phyloP scores from a whole-genome alignment of 2,797 vertebrate genomes.

The Toxotes lorentzi region DNA sequence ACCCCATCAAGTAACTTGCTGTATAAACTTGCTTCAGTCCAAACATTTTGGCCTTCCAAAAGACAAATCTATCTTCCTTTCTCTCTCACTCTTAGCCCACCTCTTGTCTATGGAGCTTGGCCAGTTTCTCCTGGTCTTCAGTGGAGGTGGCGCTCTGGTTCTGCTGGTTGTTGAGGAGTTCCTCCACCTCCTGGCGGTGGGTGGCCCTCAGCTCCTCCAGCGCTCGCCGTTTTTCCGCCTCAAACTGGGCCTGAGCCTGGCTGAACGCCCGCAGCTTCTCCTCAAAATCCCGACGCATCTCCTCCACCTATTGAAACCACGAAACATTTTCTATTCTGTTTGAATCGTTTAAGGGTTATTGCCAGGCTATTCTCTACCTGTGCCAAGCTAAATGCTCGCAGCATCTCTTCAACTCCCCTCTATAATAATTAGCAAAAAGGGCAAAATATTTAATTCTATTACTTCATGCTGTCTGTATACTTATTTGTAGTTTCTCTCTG shows the following conservation, averaged over 20 bases:
- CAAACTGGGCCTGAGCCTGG: conserved; percentile 93
- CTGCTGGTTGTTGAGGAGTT: conserved; percentile 92
- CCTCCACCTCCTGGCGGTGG: conserved; percentile 93
- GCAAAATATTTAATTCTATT: background rate
- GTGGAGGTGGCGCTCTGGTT: conserved; percentile 90
- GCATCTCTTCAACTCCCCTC: conserved; percentile 88
- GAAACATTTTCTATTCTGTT: conserved; percentile 61
- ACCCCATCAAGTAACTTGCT: conserved; percentile 44
- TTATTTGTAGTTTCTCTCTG: conserved; percentile 6
- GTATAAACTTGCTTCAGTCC: conserved; percentile 16
- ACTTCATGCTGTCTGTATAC: background rate
- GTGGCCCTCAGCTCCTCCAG: conserved; percentile 90
- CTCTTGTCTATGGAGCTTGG: conserved; percentile 89
- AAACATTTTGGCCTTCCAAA: background rate
- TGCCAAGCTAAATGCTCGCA: conserved; percentile 87
- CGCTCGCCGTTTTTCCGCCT: conserved; percentile 92
- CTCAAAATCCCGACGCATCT: conserved; percentile 96
- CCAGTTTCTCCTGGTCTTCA: conserved; percentile 92
- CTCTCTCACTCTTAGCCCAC: conserved; percentile 64
- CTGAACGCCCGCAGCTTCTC: conserved; percentile 93
- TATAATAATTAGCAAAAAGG: conserved; percentile 81
- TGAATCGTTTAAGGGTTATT: conserved; percentile 7
- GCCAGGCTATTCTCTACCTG: conserved; percentile 84
- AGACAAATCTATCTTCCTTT: conserved; percentile 27
- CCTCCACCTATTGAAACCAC: conserved; percentile 90